Evolutionary conservation across 1,140 invertebrate species (phyloP).

Genomic region (Berghia stephanieae): DNA sequence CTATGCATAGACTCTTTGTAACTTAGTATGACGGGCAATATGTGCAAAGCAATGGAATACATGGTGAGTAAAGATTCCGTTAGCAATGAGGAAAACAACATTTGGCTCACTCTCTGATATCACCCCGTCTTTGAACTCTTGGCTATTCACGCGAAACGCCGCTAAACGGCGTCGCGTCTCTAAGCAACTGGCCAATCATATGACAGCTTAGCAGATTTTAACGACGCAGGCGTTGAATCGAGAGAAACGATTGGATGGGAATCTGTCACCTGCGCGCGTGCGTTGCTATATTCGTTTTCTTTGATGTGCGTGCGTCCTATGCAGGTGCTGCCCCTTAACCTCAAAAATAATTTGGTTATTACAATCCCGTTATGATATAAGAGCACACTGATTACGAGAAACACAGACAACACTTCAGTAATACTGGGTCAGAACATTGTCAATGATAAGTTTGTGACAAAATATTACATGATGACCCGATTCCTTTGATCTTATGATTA

Average conservation of each 20-base stretch:
- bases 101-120: background rate
- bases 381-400: too few relatives aligned
- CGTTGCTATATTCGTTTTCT: slow-evolving; percentile 15
- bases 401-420: too few relatives aligned
- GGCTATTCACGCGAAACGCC: background rate
- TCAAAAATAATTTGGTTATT: too few relatives aligned
- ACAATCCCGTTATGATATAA: too few relatives aligned
- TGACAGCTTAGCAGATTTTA: background rate
- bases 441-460: too few relatives aligned
- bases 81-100: too few relatives aligned
- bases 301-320: slow-evolving; percentile 20
- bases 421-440: too few relatives aligned
- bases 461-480: too few relatives aligned
- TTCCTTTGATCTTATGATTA: too few relatives aligned
- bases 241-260: slow-evolving; percentile 11
- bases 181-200: background rate
- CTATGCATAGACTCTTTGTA: background rate
- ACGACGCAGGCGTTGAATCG: background rate
- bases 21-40: background rate
- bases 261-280: slow-evolving; percentile 27
- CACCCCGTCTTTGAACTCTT: background rate
- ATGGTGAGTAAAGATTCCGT: slow-evolving; percentile 22
- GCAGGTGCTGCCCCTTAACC: too few relatives aligned
- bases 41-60: background rate
- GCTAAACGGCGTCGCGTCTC: slow-evolving; percentile 26